Evolutionary conservation across 2,113 vertebrate species (phyloP).

Genomic region (Argyrosomus japonicus): DNA sequence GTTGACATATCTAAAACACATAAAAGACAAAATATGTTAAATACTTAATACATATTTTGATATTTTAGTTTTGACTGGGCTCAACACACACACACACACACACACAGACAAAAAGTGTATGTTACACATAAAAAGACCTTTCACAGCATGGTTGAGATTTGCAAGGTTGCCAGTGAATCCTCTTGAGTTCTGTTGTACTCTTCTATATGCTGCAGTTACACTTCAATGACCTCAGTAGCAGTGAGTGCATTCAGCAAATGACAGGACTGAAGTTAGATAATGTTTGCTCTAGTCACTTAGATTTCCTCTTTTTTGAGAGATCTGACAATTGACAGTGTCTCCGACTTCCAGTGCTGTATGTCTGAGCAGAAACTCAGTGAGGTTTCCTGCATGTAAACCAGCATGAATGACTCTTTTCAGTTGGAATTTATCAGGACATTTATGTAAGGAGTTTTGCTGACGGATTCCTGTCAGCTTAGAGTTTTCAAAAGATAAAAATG

Average conservation of each 20-base stretch:
- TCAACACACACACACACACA: neutral
- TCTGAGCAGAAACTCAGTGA: constrained; percentile 18
- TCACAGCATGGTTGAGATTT: constrained; percentile 7
- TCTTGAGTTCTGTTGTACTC: neutral
- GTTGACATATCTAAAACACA: no score
- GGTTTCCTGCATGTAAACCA: constrained; percentile 26
- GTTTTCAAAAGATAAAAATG: constrained; percentile 17
- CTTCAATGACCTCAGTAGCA: neutral
- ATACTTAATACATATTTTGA: neutral
- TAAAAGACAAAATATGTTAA: neutral
- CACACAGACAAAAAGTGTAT: neutral
- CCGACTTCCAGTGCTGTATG: neutral
- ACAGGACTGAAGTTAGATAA: constrained; percentile 19
- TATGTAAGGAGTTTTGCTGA: constrained; percentile 45
- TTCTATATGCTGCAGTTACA: constrained; percentile 4
- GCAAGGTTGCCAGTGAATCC: neutral
- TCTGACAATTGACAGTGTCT: constrained; percentile 25
- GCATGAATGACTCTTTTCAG: constrained; percentile 28
- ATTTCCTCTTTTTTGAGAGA: constrained; percentile 15
- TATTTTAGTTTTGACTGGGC: neutral
- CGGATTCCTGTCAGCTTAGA: constrained; percentile 37
- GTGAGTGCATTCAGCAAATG: constrained; percentile 2
- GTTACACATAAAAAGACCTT: neutral
- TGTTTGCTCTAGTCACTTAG: constrained; percentile 12
- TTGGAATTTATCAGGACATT: constrained; percentile 31